Evolutionary conservation across 1,140 invertebrate genomes (phyloP).

Genomic region (Cherax quadricarinatus): DNA sequence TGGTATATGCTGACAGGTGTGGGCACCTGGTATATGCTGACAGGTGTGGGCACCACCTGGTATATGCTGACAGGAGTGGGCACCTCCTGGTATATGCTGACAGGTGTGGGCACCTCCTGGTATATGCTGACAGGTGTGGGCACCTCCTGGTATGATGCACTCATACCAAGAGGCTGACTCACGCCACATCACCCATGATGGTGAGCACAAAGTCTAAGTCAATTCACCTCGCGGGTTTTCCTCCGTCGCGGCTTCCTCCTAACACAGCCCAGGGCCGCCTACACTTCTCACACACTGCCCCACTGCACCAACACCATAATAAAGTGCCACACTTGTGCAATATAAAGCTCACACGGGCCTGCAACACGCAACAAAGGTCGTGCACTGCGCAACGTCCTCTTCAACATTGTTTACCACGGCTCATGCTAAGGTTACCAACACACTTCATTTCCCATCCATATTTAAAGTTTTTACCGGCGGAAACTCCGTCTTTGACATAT

Average conservation of each 20-base stretch:
- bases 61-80: too few species aligned
- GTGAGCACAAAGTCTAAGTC: background rate
- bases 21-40: too few species aligned
- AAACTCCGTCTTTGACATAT: too few species aligned
- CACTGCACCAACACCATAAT: too few species aligned
- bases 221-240: background rate
- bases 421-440: background rate
- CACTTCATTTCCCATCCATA: background rate
- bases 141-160: background rate
- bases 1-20: too few species aligned
- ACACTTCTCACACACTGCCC: too few species aligned
- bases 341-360: background rate
- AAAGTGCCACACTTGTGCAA: background rate
- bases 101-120: too few species aligned
- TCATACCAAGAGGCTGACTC: conserved; percentile 14
- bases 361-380: background rate
- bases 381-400: background rate
- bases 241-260: too few species aligned
- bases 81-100: too few species aligned
- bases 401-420: background rate
- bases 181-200: background rate
- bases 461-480: too few species aligned
- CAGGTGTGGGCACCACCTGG: too few species aligned
- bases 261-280: too few species aligned
- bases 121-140: background rate